phyloP scores from a whole-genome alignment of 2,888 invertebrate species.

The Smittia aterrima region DNA sequence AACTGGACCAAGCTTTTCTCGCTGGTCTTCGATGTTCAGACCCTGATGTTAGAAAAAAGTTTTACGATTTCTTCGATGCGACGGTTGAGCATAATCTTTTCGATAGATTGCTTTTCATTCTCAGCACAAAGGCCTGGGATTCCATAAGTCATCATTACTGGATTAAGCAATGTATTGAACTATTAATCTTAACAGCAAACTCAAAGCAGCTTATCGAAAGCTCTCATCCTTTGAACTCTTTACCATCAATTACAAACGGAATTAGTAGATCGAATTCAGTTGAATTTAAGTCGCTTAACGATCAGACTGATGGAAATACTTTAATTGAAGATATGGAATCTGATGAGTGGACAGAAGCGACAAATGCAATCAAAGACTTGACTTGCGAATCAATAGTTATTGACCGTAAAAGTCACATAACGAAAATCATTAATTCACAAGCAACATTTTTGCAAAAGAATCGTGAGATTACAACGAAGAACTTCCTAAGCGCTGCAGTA shows the following conservation, averaged over 20 bases:
- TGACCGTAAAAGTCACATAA: constrained; percentile 49
- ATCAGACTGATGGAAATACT: constrained; percentile 60
- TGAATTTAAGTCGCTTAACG: not conserved
- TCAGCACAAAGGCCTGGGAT: constrained; percentile 97
- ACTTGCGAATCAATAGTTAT: constrained; percentile 49
- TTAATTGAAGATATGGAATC: constrained; percentile 58
- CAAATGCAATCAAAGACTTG: constrained; percentile 51
- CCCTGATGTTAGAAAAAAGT: constrained; percentile 84
- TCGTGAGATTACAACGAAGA: constrained; percentile 75
- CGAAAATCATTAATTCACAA: constrained; percentile 57
- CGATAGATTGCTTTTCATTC: constrained; percentile 88
- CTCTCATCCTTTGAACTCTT: not conserved
- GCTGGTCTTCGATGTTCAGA: constrained; percentile 87
- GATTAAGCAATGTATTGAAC: constrained; percentile 95
- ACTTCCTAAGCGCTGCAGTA: constrained; percentile 76
- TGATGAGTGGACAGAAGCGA: constrained; percentile 61
- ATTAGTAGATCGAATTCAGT: not conserved
- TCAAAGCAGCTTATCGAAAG: not conserved
- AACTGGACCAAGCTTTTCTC: constrained; percentile 91
- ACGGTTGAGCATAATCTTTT: constrained; percentile 83
- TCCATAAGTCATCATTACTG: constrained; percentile 94
- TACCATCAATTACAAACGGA: not conserved
- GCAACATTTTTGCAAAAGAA: constrained; percentile 79
- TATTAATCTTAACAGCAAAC: constrained; percentile 71
- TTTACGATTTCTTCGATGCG: constrained; percentile 88